These are phyloP conservation scores for Perca fluviatilis DNA, from an alignment of 2,113 vertebrate species.

Conservation along the genomic window DNA sequence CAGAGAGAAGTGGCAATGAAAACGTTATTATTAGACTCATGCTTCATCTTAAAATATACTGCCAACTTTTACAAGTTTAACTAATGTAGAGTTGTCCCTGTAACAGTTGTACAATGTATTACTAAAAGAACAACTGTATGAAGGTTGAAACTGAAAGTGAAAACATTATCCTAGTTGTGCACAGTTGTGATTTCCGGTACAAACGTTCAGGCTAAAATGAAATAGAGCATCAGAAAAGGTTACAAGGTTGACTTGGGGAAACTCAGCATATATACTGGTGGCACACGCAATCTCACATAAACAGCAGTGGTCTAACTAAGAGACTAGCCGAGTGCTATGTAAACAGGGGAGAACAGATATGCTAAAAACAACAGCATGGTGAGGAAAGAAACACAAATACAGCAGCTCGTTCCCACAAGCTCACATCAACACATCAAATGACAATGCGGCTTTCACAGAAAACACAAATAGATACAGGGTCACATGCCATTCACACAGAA, in stretches of 20 bases:
- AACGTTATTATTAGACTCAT: background rate
- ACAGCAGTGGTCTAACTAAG: constrained; percentile 48
- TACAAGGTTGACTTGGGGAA: background rate
- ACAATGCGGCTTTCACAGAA: constrained; percentile 52
- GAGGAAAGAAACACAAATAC: constrained; percentile 82
- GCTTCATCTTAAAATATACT: background rate
- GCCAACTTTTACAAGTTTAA: no score
- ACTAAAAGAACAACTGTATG: no score
- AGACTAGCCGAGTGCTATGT: constrained; percentile 53
- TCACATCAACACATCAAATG: constrained; percentile 65
- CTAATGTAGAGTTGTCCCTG: no score
- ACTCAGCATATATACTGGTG: background rate
- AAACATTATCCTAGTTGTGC: background rate
- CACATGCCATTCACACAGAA: constrained; percentile 41
- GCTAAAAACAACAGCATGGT: constrained; percentile 79
- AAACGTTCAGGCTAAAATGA: background rate
- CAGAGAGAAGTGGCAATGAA: background rate
- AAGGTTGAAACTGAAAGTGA: background rate
- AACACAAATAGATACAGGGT: constrained; percentile 58
- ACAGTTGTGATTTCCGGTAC: background rate
- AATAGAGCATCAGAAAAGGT: background rate
- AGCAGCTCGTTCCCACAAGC: constrained; percentile 79
- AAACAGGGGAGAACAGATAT: constrained; percentile 75
- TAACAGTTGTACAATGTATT: no score
- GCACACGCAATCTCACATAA: constrained; percentile 52